These are phyloP conservation scores for Hoplostethus atlanticus DNA, from an alignment of 2,797 vertebrate genomes.

Conservation along the genomic window DNA sequence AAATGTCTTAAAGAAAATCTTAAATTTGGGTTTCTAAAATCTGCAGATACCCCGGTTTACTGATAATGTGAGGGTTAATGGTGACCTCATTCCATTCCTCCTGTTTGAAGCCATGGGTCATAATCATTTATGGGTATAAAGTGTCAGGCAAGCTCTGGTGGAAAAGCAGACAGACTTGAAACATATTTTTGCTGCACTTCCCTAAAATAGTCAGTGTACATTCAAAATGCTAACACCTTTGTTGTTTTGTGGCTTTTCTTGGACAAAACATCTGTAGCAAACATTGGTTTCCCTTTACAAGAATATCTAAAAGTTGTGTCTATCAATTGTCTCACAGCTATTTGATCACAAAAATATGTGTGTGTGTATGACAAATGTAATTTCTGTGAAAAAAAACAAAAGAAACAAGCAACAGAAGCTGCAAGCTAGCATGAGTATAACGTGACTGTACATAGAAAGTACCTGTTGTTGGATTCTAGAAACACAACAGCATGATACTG, in stretches of 20 bases:
- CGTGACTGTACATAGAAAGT: too few species aligned
- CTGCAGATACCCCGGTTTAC: too few species aligned
- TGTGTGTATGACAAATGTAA: background rate
- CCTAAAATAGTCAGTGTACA: background rate
- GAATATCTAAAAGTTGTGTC: background rate
- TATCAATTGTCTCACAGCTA: background rate
- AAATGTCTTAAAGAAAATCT: too few species aligned
- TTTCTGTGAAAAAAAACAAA: background rate
- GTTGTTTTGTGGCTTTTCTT: background rate
- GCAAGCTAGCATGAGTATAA: slow-evolving; percentile 13
- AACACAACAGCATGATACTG: slow-evolving; percentile 8
- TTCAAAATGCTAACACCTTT: background rate
- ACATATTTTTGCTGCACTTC: background rate
- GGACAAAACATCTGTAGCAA: background rate
- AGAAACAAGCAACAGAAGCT: too few species aligned
- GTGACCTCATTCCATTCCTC: too few species aligned
- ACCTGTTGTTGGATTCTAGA: slow-evolving; percentile 22
- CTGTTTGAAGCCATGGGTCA: too few species aligned
- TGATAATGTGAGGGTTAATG: too few species aligned
- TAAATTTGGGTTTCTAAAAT: too few species aligned
- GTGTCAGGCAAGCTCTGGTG: background rate
- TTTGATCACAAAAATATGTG: slow-evolving; percentile 3
- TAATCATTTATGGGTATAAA: background rate
- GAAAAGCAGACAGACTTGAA: background rate
- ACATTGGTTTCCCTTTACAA: slow-evolving; percentile 30